Conservation (phyloP, 2,888 invertebrate species). For the Drosophila atripex region DNA sequence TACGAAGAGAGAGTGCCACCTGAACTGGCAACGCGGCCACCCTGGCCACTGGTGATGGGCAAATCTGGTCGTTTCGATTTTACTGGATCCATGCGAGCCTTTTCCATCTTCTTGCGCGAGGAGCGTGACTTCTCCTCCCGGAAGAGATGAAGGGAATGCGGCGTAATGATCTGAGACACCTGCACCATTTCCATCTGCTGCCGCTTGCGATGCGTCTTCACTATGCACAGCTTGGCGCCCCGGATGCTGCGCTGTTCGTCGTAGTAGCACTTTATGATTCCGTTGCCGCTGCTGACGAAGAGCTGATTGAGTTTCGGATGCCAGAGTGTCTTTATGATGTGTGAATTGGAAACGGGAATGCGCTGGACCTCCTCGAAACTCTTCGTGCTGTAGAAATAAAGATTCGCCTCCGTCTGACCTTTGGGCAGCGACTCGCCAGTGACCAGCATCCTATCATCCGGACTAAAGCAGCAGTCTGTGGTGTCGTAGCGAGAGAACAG, state of each 20-base stretch:
- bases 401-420: constrained; percentile 87
- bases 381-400: constrained; percentile 92
- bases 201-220: constrained; percentile 91
- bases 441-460: constrained; percentile 94
- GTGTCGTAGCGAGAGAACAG: constrained; percentile 94
- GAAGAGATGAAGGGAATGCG: constrained; percentile 97
- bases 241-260: constrained; percentile 93
- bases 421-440: constrained; percentile 93
- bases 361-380: constrained; percentile 90
- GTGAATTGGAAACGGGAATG: constrained; percentile 91
- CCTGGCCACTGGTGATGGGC: constrained; percentile 94
- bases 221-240: constrained; percentile 95
- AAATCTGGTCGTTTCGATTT: constrained; percentile 93
- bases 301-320: constrained; percentile 99
- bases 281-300: constrained; percentile 96
- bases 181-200: constrained; percentile 94
- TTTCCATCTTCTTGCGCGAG: constrained; percentile 95
- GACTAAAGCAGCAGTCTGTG: constrained; percentile 91
- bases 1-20: constrained; percentile 97
- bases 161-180: constrained; percentile 97
- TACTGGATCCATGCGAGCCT: constrained; percentile 93
- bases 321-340: constrained; percentile 95
- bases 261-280: constrained; percentile 94
- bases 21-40: constrained; percentile 96
- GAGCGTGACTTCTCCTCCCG: constrained; percentile 95